Conservation (phyloP, 2,113 vertebrate species). For the Ornithorhynchus anatinus region DNA sequence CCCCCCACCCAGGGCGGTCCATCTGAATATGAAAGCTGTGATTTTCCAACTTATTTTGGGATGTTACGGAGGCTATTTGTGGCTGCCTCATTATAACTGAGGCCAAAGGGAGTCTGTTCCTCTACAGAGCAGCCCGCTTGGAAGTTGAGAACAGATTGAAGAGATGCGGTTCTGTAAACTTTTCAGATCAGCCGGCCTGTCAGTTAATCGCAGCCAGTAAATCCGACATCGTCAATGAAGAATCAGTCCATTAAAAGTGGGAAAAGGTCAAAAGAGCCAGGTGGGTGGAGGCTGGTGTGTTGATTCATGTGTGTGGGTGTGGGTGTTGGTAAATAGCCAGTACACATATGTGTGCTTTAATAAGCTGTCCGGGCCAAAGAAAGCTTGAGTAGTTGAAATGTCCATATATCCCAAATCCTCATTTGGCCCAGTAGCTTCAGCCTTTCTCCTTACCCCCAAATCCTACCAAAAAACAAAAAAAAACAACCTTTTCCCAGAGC, state of each 20-base stretch:
- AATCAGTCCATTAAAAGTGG: not conserved
- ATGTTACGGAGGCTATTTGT: slow-evolving; percentile 25
- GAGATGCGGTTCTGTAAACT: slow-evolving; percentile 36
- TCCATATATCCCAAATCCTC: not conserved
- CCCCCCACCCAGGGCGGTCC: slow-evolving; percentile 30
- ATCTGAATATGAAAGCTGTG: slow-evolving; percentile 25
- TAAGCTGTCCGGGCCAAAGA: not conserved
- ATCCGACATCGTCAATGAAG: not conserved
- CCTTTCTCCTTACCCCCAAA: not conserved
- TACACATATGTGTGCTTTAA: too few species aligned
- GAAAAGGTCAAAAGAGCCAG: not conserved
- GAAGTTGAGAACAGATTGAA: slow-evolving; percentile 31
- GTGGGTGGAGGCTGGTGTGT: too few species aligned
- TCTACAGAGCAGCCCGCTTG: slow-evolving; percentile 41
- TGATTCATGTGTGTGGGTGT: too few species aligned
- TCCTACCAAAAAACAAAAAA: too few species aligned
- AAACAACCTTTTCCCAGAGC: too few species aligned
- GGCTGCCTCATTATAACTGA: slow-evolving; percentile 20
- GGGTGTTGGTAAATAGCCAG: too few species aligned
- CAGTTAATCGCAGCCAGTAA: not conserved
- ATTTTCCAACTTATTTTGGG: slow-evolving; percentile 42
- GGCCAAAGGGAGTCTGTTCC: slow-evolving; percentile 12
- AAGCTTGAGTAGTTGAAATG: not conserved
- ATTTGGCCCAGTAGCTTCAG: too few species aligned
- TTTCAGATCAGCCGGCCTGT: not conserved